Base-by-base conservation (phyloP, 1,140 invertebrate species). In the Orussus abietinus region DNA sequence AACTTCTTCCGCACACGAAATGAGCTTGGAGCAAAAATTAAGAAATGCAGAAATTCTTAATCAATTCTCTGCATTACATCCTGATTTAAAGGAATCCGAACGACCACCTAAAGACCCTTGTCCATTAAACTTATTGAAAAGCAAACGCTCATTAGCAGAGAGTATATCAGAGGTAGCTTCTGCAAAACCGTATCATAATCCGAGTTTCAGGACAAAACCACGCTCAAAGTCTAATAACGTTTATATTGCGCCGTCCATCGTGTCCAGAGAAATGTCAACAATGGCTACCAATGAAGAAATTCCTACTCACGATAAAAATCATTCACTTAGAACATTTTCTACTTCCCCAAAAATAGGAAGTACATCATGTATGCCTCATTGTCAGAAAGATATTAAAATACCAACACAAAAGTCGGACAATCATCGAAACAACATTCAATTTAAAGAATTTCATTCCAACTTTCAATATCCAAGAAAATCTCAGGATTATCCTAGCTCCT, bases 51-150 rank as follows among this genome's bases (percentile, higher is more conserved):
- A 49, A 41, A 9, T 32, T 3, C 36, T 49, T n/a, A 39, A 49
- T 29, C 15, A 17, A 21, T 42, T 49, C n/a, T 38, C 43, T 1
- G 42, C 47, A 22, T 36, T 45, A 10, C 42, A 49, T 38, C 43
- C 47, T 10, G 25, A 49, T 45, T 26, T 49, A 5, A 49, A 49
- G 32, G 42, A 45, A 36, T 41, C 33, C 9, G 47, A 49, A 22
- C 22, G 47, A 26, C 38, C 38, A n/a, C 47, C 47, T 9, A 49
- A 49, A 42, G 42, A 49, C 29, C 42, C 42, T 1, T 32, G 33
- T 13, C 31, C 33, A 0, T 38, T 45, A 14, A 49, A 49, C 9
- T 13, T n/a, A 10, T 28, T 29, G 3, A 36, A 22, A 28, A 49
- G 38, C 20, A 29, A 40, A 13, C 22, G 47, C 18, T 49, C 37